These are phyloP conservation scores for Leiothrix lutea DNA, from an alignment of 2,113 vertebrate genomes.

Conservation along the genomic window DNA sequence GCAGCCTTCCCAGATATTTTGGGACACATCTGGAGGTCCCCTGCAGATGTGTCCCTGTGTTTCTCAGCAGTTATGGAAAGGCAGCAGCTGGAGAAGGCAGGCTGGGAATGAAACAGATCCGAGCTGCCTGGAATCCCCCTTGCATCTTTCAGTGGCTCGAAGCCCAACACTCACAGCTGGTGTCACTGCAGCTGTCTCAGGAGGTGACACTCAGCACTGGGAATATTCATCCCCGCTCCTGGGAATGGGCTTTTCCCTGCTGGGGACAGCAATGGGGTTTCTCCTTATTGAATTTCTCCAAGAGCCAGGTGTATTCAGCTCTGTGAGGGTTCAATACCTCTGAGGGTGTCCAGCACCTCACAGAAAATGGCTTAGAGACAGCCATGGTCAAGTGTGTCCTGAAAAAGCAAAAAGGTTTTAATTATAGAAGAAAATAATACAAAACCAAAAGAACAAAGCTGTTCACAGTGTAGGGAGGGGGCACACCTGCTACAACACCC, in stretches of 20 bases:
- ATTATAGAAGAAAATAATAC: no score
- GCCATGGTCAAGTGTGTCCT: no score
- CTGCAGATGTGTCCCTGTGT: neutral
- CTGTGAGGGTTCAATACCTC: no score
- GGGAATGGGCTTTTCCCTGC: neutral
- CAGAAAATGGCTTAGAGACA: no score
- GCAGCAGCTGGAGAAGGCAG: neutral
- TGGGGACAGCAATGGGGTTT: neutral
- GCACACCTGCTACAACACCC: no score
- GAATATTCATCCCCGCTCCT: neutral
- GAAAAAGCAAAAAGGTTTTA: no score
- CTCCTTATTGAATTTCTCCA: no score
- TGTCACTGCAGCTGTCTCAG: neutral
- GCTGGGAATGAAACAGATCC: accelerated
- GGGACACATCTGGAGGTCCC: neutral
- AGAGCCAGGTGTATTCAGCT: no score
- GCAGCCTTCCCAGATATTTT: neutral
- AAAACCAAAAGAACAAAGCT: no score
- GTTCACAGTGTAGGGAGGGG: no score
- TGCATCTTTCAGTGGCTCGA: neutral
- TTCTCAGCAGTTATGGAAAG: neutral
- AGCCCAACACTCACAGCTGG: neutral
- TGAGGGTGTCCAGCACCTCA: no score
- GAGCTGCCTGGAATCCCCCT: neutral
- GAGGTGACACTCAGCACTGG: neutral